Percentiles rank a stretch among this genome's conserved stretches.
phyloP scores from a whole-genome alignment of 2,113 vertebrate species.

The Tetraodon nigroviridis region DNA sequence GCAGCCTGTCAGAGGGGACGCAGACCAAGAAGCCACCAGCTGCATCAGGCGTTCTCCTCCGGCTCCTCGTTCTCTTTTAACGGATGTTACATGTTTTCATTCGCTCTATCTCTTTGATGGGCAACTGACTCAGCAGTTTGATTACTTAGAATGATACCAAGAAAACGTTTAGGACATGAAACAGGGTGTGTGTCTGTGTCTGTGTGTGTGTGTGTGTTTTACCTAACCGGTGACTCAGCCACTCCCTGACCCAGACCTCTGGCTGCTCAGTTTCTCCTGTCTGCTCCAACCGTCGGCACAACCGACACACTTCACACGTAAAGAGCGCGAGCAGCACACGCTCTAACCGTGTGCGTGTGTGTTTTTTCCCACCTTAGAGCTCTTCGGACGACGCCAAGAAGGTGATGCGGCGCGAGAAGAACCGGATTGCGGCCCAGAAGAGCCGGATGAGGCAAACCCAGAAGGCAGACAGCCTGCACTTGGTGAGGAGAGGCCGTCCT shows the following conservation, averaged over 20 bases:
- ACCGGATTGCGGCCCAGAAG: slow-evolving; percentile 96
- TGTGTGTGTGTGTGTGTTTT: slow-evolving; percentile 5
- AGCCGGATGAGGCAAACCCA: slow-evolving; percentile 94
- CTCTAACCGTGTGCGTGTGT: slow-evolving; percentile 9
- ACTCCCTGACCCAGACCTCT: slow-evolving; percentile 49
- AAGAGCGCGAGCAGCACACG: not conserved
- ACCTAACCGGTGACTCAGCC: slow-evolving; percentile 49
- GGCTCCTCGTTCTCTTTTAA: not conserved
- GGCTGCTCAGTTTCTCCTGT: slow-evolving; percentile 7
- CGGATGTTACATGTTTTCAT: not conserved
- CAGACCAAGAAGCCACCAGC: not conserved
- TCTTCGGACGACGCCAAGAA: slow-evolving; percentile 90
- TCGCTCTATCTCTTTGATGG: slow-evolving; percentile 30
- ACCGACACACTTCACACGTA: not conserved
- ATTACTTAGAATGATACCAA: slow-evolving; percentile 63
- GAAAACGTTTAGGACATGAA: slow-evolving; percentile 53
- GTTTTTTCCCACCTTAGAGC: slow-evolving; percentile 70
- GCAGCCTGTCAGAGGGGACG: not conserved
- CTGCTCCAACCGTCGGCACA: slow-evolving; percentile 7
- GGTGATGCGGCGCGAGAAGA: slow-evolving; percentile 94
- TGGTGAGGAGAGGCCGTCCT: slow-evolving; percentile 78
- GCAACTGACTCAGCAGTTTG: slow-evolving; percentile 48
- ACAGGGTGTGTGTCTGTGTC: slow-evolving; percentile 46
- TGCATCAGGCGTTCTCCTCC: not conserved
- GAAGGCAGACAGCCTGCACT: slow-evolving; percentile 92